Conservation (phyloP, 2,113 vertebrate genomes). For the Falcunculus frontatus region DNA sequence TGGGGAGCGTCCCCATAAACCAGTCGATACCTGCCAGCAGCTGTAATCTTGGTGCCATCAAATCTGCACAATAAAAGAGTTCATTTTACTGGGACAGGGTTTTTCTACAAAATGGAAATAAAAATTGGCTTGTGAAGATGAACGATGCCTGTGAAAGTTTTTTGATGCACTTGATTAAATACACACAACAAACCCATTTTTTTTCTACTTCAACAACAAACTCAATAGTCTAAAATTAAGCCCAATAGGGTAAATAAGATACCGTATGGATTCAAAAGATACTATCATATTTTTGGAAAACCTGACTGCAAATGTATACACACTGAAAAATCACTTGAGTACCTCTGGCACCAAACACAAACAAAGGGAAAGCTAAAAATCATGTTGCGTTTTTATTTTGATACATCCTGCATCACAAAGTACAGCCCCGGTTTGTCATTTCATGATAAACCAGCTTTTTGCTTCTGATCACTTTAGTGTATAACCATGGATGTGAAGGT, state of each 20-base stretch:
- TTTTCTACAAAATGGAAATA: constrained; percentile 23
- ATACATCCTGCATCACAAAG: background rate
- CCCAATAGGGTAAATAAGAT: constrained; percentile 7
- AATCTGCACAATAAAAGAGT: background rate
- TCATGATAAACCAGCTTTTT: background rate
- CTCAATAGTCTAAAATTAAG: constrained; percentile 23
- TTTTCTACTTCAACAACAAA: background rate
- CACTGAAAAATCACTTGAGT: constrained; percentile 8
- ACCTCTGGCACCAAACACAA: constrained; percentile 46
- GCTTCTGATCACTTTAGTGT: constrained; percentile 27
- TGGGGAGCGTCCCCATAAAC: background rate
- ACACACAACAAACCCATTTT: background rate
- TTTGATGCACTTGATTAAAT: constrained; percentile 45
- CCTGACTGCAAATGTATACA: background rate
- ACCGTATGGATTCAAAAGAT: background rate
- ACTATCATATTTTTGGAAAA: background rate
- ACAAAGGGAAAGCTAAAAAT: constrained; percentile 18
- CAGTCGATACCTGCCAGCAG: background rate
- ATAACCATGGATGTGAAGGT: background rate
- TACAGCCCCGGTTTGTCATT: background rate
- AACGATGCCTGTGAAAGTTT: background rate
- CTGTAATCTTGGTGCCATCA: background rate
- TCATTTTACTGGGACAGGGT: background rate
- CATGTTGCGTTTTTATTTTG: constrained; percentile 18
- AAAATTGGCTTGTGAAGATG: background rate